Conservation (phyloP, 1,140 invertebrate species). For the Homarus americanus region DNA sequence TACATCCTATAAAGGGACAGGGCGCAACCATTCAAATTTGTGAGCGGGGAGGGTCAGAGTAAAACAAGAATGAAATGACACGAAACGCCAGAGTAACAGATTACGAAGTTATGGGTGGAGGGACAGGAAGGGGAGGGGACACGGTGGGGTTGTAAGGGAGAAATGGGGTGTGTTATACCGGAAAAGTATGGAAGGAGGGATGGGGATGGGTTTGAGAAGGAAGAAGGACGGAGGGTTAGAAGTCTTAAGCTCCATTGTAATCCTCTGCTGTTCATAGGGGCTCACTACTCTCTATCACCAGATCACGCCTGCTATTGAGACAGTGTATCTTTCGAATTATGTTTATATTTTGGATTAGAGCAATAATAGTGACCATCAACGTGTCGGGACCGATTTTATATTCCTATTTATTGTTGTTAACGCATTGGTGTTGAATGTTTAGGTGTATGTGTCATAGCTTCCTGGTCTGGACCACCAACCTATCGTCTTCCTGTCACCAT, state of each 20-base stretch:
- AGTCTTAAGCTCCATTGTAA: background rate
- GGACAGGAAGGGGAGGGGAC: background rate
- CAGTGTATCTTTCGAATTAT: background rate
- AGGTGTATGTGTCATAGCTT: too few species aligned
- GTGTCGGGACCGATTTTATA: too few species aligned
- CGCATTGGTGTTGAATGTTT: too few species aligned
- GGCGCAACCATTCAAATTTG: too few species aligned
- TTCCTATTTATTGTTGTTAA: too few species aligned
- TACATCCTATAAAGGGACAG: too few species aligned
- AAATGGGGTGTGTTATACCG: too few species aligned
- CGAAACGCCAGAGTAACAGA: background rate
- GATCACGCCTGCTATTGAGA: background rate
- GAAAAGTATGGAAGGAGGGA: background rate
- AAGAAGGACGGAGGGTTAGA: background rate
- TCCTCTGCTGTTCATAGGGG: background rate
- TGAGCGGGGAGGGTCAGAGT: too few species aligned
- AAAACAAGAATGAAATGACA: too few species aligned
- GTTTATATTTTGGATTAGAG: background rate
- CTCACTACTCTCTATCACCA: slow-evolving; percentile 4
- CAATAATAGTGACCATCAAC: too few species aligned
- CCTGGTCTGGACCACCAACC: too few species aligned
- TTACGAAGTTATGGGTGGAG: background rate
- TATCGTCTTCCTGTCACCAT: too few species aligned
- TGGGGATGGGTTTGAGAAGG: background rate
- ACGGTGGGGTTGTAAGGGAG: background rate